These are phyloP conservation scores for Acropternis orthonyx DNA, from an alignment of 2,797 vertebrate genomes.

Conservation along the genomic window DNA sequence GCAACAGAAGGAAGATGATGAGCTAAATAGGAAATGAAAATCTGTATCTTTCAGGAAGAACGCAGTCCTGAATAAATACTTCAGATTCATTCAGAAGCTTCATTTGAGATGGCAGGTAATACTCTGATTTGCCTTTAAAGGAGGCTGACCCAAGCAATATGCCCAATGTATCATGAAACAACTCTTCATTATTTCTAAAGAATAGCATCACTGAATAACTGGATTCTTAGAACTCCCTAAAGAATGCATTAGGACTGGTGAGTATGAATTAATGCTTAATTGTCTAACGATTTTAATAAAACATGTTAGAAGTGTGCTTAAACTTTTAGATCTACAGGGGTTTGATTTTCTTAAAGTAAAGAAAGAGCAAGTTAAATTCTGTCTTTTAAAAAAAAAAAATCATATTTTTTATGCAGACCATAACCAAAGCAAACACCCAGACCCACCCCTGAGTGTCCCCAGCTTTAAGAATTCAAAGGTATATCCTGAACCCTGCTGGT, in stretches of 20 bases:
- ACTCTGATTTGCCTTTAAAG: neutral
- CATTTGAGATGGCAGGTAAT: neutral
- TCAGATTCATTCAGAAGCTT: neutral
- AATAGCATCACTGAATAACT: neutral
- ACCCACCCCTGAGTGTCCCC: accelerated
- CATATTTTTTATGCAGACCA: neutral
- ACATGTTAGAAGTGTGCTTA: neutral
- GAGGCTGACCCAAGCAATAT: neutral
- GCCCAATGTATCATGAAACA: neutral
- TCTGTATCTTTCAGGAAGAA: neutral
- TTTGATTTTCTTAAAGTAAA: neutral
- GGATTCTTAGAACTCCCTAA: neutral
- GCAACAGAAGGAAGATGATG: neutral
- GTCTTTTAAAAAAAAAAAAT: neutral
- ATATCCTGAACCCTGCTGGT: neutral
- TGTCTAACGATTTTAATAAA: neutral
- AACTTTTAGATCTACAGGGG: neutral
- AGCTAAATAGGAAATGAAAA: neutral
- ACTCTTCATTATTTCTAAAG: neutral
- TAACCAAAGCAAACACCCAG: neutral
- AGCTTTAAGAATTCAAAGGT: neutral
- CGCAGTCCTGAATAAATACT: neutral
- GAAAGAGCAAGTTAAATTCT: neutral
- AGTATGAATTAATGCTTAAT: neutral
- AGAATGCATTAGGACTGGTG: neutral